Evolutionary conservation across 1,140 invertebrate species (phyloP), one percentile per base, ranked within the genome.

Genomic region (Cotesia vestalis): DNA sequence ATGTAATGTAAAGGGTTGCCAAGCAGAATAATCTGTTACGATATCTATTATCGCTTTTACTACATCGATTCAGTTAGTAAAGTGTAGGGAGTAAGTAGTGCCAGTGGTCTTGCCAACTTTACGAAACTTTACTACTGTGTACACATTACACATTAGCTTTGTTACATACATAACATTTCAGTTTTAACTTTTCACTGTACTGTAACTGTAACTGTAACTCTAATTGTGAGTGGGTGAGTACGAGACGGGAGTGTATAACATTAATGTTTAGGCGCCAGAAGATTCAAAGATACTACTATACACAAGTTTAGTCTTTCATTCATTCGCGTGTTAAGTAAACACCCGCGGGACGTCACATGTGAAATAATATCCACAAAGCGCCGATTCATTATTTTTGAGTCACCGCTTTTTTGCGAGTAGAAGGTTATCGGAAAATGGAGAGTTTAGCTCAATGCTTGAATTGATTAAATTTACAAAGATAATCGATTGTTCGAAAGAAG

Each of bases 261-360:
- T 46, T 55, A 27, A 60, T 51, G 34, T 27, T 53, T 27, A 34
- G 64, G n/a, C n/a, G 53, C 20, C 20, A 34, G 64, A 52, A 34
- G 46, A 52, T 8, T 52, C 2, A 51, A 64, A 64, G n/a, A 64
- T 17, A 3, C 1, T 27, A 27, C 27, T 27, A 27, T 27, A 27
- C 27, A 27, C 36, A 46, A 46, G 4, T 46, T 46, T 6, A 46
- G 5, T 46, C 40, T 46, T 59, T 14, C 55, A 60, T 69, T 69
- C 67, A 59, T 60, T 60, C 12, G n/a, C 53, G n/a, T 11, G 59
- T 14, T n/a, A 60, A 59, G 59, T 69, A 69, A 69, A 36, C 53
- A 59, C 17, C 11, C 11, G n/a, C 4, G 36, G 34, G 27, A 36
- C 27, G 9, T 46, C 11, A 60, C 67, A 69, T 12, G 35, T 69